phyloP scores from a whole-genome alignment of 2,888 invertebrate genomes.

The Lampropteryx suffumata region DNA sequence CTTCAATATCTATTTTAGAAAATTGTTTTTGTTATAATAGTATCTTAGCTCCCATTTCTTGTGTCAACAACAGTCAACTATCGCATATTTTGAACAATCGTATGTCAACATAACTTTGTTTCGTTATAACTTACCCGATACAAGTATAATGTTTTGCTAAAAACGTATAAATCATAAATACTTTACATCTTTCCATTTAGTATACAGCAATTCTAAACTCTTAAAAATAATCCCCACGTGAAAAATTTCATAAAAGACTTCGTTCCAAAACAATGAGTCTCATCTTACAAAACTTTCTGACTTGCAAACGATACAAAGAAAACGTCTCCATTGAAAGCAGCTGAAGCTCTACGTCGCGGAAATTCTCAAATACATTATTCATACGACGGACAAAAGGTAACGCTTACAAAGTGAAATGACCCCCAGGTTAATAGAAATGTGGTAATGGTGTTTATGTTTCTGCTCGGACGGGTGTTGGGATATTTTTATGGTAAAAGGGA shows the following conservation, averaged over 20 bases:
- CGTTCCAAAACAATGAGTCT: conserved; percentile 15
- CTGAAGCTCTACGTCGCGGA: conserved; percentile 24
- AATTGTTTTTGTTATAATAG: not conserved
- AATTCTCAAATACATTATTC: conserved; percentile 57
- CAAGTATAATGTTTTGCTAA: no score
- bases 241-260: not conserved
- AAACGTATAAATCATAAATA: no score
- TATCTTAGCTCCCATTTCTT: no score
- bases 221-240: not conserved
- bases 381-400: conserved; percentile 51
- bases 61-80: no score
- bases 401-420: conserved; percentile 60
- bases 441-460: conserved; percentile 46
- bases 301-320: conserved; percentile 27
- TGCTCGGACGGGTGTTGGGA: conserved; percentile 14
- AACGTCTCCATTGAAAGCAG: conserved; percentile 44
- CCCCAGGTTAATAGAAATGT: conserved; percentile 68
- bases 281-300: conserved; percentile 10
- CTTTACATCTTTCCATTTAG: no score
- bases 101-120: no score
- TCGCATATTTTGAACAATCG: no score
- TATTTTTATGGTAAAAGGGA: conserved; percentile 25
- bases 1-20: conserved; percentile 1
- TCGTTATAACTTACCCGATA: no score
- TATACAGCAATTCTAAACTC: no score